Evolutionary conservation across 2,797 vertebrate species (phyloP), one percentile per base, ranked within the genome.

Genomic region (Pampus argenteus): DNA sequence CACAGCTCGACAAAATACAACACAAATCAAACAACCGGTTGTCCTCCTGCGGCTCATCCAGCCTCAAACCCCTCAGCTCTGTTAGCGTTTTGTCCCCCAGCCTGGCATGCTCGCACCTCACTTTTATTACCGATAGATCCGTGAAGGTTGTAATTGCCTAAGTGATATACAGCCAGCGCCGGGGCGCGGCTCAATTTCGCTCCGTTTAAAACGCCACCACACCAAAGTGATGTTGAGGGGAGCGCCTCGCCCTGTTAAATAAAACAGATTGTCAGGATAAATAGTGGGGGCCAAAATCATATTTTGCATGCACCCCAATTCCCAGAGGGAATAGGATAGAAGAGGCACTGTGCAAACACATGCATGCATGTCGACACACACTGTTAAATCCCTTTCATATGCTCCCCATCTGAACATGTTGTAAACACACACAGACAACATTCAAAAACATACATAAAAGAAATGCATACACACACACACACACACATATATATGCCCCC

Each of bases 71-170:
- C 51, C 48, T 25, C 66, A 29, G 23, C 66, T 54, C 65, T 63
- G 68, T 77, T 61, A 75, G 71, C 74, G 34, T 84, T 63, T 68
- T 57, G 42, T 62, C 66, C 69, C 13, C 66, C 25, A 65, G 59
- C 28, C 68, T 18, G 65, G 45, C 73, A 34, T 14, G 17, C 78
- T 68, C 31, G 9, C 15, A 66, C 78, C 70, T 83, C 84, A 87
- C 23, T 88, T 93, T 92, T 89, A 90, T 84, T 74, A 76, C 81
- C 75, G 77, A 85, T 70, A 81, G 45, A 82, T 79, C 67, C 29
- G 55, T 67, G 78, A 74, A 78, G 78, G 81, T 83, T 81, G 77
- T 88, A 91, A 91, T 89, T 91, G 86, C 73, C 64, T 81, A 65
- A 54, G 66, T 91, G 91, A 91, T 86, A 74, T 90, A 92, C 75